A percentile compares a stretch with the other conserved stretches of the same genome.
Conservation (phyloP, 2,888 invertebrate species). For the Pristionchus entomophagus region DNA sequence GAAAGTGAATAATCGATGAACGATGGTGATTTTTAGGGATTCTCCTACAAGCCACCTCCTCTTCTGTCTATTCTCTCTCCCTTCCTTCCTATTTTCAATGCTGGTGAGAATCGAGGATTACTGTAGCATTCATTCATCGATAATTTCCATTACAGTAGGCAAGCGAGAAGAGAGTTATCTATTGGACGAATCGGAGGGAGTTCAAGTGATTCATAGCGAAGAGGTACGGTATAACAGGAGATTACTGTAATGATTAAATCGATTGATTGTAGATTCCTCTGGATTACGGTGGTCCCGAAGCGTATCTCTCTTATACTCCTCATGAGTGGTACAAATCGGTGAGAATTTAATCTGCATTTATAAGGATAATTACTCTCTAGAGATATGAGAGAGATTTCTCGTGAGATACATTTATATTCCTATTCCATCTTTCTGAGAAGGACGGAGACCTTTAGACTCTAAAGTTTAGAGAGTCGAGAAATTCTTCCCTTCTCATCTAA, state of each 20-base stretch:
- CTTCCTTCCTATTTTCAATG: conserved; percentile 60
- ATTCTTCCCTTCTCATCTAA: conserved; percentile 6
- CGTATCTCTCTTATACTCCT: conserved; percentile 57
- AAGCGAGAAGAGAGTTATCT: conserved; percentile 49
- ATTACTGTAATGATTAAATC: background rate
- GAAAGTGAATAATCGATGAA: background rate
- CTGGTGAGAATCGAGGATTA: conserved; percentile 49
- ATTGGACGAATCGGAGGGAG: conserved; percentile 55
- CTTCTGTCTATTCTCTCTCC: conserved; percentile 64
- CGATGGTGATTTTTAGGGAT: conserved; percentile 51
- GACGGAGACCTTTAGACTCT: background rate
- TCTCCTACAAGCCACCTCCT: conserved; percentile 59
- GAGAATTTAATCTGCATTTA: background rate
- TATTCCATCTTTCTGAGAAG: background rate
- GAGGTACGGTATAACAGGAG: conserved; percentile 12
- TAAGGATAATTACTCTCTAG: background rate
- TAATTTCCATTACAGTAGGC: conserved; percentile 31
- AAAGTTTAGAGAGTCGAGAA: background rate
- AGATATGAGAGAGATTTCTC: background rate
- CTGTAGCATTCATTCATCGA: background rate
- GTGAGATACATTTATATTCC: background rate
- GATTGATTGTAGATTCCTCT: conserved; percentile 57
- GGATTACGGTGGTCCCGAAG: conserved; percentile 68
- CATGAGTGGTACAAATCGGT: conserved; percentile 58
- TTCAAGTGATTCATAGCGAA: conserved; percentile 56